phyloP scores from a whole-genome alignment of 2,797 vertebrate species.

The Tragelaphus eurycerus region DNA sequence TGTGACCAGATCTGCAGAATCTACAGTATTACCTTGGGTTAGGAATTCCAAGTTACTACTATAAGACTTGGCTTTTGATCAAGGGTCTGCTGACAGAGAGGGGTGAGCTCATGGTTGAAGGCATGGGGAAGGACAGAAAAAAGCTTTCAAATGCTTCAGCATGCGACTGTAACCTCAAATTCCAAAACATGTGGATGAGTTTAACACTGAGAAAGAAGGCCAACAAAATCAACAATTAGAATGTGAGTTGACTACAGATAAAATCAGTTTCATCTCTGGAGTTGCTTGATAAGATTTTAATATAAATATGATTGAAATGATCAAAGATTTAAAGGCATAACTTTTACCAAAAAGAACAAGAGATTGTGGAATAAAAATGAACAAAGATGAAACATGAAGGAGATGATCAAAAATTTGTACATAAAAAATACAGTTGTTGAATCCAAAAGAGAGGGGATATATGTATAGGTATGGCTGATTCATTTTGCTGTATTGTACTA shows the following conservation, averaged over 20 bases:
- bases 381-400: neutral
- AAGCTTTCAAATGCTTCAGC: constrained; percentile 8
- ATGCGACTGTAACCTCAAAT: neutral
- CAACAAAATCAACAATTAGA: neutral
- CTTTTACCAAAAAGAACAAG: neutral
- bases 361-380: neutral
- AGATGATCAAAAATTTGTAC: neutral
- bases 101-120: neutral
- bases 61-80: constrained; percentile 23
- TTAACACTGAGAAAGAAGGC: constrained; percentile 17
- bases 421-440: neutral
- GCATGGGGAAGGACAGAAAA: neutral
- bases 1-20: neutral
- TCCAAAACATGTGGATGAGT: neutral
- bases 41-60: constrained; percentile 7
- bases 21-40: neutral
- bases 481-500: neutral
- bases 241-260: neutral
- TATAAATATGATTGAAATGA: neutral
- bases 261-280: constrained; percentile 4
- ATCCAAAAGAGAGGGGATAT: neutral
- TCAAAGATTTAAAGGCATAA: neutral
- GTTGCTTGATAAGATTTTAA: neutral
- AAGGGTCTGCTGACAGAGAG: neutral
- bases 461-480: neutral